Base-by-base conservation (phyloP, 2,888 invertebrate genomes). In the Polia nebulosa region DNA sequence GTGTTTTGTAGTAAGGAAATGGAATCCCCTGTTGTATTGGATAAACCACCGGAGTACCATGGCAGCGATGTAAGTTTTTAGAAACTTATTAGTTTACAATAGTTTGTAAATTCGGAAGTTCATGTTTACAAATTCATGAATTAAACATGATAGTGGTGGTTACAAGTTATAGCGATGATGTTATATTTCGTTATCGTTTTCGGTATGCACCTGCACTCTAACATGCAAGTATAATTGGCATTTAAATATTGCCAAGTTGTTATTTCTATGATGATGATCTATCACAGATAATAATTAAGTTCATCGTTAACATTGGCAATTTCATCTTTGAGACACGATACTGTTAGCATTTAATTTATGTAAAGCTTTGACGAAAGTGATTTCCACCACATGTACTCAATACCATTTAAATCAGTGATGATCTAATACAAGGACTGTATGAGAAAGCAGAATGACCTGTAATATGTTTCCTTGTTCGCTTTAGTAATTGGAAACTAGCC, bases 11-110 rank as follows among this genome's bases (percentile, higher is more conserved):
- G 69, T 84, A 68, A 86, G 85, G 85, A 83, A 82, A 96, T 96
- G 96, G 96, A 96, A 92, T 96, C 96, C 75, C 96, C 96, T 87
- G 96, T 96, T 92, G 96, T 96, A 90, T 87, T 96, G 92, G 96
- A 96, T 92, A 96, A 95, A 88, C 96, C 96, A 84, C 95, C 96
- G 84, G 96, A 96, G 89, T 96, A 96, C 90, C 95, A 95, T 88
- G 96, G 95, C 81, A 93, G 92, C 90, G 96, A 96, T 87, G 96
- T 96, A 94, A 94, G 96, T 94, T 73, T 41, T 25, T 9, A 15
- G 3, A 69, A 62, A 69, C 36, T 73, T 63, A 44, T 25, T 25
- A 45, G 9, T 29, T 56, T 32, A 62, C 5, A 47, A 22, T 55
- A 34, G 9, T 45, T 17, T 13, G 15, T 4, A 36, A 49, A 27